Base-by-base conservation (phyloP, 2,113 vertebrate species). In the Paracanthobrama guichenoti region DNA sequence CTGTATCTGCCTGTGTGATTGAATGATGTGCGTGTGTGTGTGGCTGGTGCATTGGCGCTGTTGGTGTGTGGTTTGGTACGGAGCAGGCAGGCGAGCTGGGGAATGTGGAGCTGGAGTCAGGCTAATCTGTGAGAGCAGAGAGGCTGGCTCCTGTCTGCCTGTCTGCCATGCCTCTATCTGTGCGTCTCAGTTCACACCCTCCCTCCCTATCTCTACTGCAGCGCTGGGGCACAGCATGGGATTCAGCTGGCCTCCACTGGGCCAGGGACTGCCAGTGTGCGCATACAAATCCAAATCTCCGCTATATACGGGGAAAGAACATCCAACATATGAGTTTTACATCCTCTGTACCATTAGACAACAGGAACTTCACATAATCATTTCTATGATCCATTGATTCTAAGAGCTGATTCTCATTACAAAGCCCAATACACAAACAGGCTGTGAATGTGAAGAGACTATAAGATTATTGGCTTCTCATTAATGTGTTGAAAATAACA, bases 121-220 rank as follows among this genome's bases (percentile, higher is more conserved):
- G 88, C 92, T 96, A 96, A 95, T 96, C 94, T 94, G 93, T 91
- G 91, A 91, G 90, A 93, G 91, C 90, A 80, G 91, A 93, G 94
- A 93, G 93, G 92, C 93, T 93, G 95, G 95, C 93, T 95, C 95
- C 96, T 94, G 95, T 96, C 94, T 96, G 95, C 94, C 95, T 93
- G 94, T 91, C 94, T 92, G 93, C 95, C 93, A 93, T 91, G 91
- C 94, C 92, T 92, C 93, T 93, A 96, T 96, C 94, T 95, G 94
- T 91, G 93, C 94, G 94, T 95, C 96, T 96, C 94, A 94, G 96
- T 96, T 95, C 94, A 94, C 92, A 93, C 94, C 97, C 95, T 96
- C 95, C 95, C 91, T 90, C 90, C 87, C 92, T 95, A 95, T 95
- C 96, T 95, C 93, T 92, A 88, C 91, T 86, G 90, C 89, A 85